A percentile compares a stretch with the other conserved stretches of the same genome.
These are phyloP conservation scores for Epistrophe grossulariae DNA, from an alignment of 2,888 invertebrate species.

Conservation along the genomic window DNA sequence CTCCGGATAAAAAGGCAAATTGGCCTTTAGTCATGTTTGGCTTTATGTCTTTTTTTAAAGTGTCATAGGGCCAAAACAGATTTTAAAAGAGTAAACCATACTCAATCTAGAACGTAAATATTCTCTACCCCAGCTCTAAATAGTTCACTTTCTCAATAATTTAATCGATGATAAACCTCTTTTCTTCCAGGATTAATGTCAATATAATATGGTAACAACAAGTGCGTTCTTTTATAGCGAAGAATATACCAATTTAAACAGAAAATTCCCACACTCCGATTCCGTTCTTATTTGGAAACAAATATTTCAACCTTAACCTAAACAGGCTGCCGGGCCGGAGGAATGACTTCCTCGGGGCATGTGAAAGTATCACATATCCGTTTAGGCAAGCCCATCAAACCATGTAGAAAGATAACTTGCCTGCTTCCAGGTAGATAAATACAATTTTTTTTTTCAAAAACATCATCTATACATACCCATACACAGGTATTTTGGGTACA, in stretches of 20 bases:
- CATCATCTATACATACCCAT: neutral
- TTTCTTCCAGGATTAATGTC: constrained; percentile 7
- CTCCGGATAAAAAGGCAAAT: too few species aligned
- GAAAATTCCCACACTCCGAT: constrained; percentile 51
- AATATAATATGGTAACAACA: constrained; percentile 17
- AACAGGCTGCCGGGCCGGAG: constrained; percentile 10
- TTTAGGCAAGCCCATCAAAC: neutral
- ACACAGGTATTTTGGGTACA: too few species aligned
- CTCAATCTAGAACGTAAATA: neutral
- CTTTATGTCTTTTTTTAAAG: too few species aligned
- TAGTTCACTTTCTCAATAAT: constrained; percentile 1
- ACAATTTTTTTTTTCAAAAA: constrained; percentile 52
- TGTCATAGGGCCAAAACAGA: too few species aligned
- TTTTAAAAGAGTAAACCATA: too few species aligned
- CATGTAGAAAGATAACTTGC: constrained; percentile 24
- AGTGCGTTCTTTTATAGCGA: neutral
- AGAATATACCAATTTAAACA: neutral
- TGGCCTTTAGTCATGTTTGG: too few species aligned
- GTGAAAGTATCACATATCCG: constrained; percentile 63
- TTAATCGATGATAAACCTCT: neutral
- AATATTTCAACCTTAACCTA: constrained; percentile 45
- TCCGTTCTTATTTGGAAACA: constrained; percentile 48
- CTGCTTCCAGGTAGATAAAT: constrained; percentile 54
- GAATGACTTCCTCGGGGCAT: constrained; percentile 40
- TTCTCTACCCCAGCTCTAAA: neutral